Percentiles rank a stretch among this genome's conserved stretches.
phyloP scores from a whole-genome alignment of 1,140 invertebrate species.

The Habropoda laboriosa region DNA sequence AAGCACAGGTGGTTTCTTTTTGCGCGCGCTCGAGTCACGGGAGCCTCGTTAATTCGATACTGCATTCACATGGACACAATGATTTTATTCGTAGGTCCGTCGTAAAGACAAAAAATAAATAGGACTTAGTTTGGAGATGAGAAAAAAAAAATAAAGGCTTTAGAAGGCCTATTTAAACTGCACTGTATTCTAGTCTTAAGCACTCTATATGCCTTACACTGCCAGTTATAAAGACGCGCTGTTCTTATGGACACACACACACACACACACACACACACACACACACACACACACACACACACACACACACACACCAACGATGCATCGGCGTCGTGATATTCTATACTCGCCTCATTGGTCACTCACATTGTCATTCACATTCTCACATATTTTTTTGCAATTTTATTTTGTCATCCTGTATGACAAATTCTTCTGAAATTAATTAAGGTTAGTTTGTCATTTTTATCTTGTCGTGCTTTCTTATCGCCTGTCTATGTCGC shows the following conservation, averaged over 20 bases:
- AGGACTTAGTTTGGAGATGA: conserved; percentile 53
- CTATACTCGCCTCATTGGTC: neutral
- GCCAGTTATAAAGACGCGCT: conserved; percentile 69
- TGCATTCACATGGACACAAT: conserved; percentile 30
- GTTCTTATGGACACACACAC: conserved; percentile 56
- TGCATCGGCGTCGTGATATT: conserved; percentile 15
- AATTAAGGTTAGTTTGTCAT: neutral
- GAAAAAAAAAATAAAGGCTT: conserved; percentile 46
- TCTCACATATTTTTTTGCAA: neutral
- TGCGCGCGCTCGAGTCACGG: neutral
- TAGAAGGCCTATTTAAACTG: conserved; percentile 66
- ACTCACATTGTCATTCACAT: conserved; percentile 7
- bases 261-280: conserved; percentile 35
- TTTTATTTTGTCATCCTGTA: neutral
- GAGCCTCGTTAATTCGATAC: conserved; percentile 20
- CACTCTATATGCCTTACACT: conserved; percentile 70
- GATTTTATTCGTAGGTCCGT: conserved; percentile 56
- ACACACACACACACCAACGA: conserved; percentile 24
- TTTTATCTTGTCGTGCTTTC: neutral
- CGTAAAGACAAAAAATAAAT: conserved; percentile 26
- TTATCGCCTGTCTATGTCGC: neutral
- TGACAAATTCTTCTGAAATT: neutral
- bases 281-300: neutral
- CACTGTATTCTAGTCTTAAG: conserved; percentile 70
- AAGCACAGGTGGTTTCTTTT: conserved; percentile 6